phyloP scores from a whole-genome alignment of 2,113 vertebrate species.

The Ranitomeya imitator region DNA sequence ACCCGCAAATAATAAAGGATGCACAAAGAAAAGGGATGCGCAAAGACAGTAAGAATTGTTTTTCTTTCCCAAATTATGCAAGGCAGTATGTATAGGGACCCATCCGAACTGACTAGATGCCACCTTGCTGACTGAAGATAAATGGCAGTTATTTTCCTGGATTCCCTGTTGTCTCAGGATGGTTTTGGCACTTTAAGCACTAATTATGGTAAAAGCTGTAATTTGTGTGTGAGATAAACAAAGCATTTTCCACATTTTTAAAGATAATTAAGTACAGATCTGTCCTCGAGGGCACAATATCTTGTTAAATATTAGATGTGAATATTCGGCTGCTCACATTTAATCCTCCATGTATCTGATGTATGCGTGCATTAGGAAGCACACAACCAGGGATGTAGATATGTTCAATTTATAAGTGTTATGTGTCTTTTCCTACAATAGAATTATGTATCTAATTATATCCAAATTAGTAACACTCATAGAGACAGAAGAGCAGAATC shows the following conservation, averaged over 20 bases:
- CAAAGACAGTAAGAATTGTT: not conserved
- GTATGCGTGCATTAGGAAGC: not conserved
- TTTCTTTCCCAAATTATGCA: not conserved
- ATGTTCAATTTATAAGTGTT: slow-evolving; percentile 40
- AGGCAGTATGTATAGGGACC: not conserved
- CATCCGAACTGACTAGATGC: not conserved
- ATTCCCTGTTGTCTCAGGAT: not conserved
- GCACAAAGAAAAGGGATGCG: not conserved
- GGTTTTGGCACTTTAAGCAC: not conserved
- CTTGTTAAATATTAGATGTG: not conserved
- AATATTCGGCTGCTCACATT: not conserved
- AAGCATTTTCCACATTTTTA: slow-evolving; percentile 4
- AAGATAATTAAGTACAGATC: slow-evolving; percentile 34
- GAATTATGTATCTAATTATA: slow-evolving; percentile 51
- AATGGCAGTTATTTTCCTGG: slow-evolving; percentile 2
- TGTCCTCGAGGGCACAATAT: not conserved
- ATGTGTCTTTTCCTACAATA: not conserved
- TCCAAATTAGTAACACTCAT: slow-evolving; percentile 42
- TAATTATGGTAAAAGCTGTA: slow-evolving; percentile 14
- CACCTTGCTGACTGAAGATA: not conserved
- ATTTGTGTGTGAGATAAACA: not conserved
- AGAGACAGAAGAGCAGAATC: not conserved
- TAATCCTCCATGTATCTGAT: not conserved
- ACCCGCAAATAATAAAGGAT: too few relatives aligned
- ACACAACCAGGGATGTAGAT: slow-evolving; percentile 18